phyloP scores from a whole-genome alignment of 2,797 vertebrate species.

The Clamator glandarius region DNA sequence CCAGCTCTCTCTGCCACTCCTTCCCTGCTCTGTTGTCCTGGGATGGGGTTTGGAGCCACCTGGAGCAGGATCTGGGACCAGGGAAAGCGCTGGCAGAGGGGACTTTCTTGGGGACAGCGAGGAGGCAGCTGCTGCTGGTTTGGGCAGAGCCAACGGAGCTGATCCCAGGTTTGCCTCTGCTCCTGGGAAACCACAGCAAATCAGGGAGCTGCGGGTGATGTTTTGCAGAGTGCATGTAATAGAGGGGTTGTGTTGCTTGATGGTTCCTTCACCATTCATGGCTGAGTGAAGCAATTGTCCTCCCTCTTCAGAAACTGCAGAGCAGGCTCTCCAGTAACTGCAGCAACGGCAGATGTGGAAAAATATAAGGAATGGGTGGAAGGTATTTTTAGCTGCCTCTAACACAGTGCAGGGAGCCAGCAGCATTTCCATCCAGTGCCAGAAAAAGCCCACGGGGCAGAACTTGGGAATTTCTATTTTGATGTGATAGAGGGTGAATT shows the following conservation, averaged over 20 bases:
- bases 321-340: background rate
- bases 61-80: background rate
- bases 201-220: background rate
- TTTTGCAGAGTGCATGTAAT: fast-evolving
- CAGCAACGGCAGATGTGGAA: background rate
- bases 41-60: background rate
- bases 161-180: background rate
- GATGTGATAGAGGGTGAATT: background rate
- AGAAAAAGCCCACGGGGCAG: background rate
- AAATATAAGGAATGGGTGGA: background rate
- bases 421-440: background rate
- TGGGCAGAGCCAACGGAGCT: background rate
- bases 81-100: fast-evolving
- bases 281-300: background rate
- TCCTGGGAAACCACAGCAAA: no score
- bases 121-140: background rate
- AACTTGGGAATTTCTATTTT: background rate
- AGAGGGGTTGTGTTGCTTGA: background rate
- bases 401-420: background rate
- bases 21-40: background rate
- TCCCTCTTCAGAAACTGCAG: fast-evolving
- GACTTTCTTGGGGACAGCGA: fast-evolving
- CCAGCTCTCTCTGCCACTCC: no score
- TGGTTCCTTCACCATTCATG: fast-evolving
- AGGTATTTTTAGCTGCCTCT: background rate